Conservation (phyloP, 1,140 invertebrate genomes). For the Dolichoris vasculosae region DNA sequence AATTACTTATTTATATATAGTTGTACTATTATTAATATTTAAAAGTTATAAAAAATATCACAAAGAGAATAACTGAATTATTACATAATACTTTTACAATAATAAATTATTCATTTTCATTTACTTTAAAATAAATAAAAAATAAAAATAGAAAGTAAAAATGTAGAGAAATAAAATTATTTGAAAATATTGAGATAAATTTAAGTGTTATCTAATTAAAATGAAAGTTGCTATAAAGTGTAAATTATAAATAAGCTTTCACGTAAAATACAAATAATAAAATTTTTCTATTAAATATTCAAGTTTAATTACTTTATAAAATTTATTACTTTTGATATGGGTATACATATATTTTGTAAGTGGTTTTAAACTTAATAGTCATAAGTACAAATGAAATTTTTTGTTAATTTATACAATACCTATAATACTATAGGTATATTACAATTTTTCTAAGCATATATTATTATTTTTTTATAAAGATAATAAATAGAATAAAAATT, state of each 20-base stretch:
- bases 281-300: neutral
- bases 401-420: neutral
- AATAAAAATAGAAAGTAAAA: too few species aligned
- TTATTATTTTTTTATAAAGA: neutral
- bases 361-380: neutral
- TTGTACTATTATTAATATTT: too few species aligned
- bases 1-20: too few species aligned
- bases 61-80: too few species aligned
- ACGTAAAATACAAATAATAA: neutral
- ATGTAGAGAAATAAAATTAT: too few species aligned
- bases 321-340: neutral
- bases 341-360: neutral
- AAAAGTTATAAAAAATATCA: too few species aligned
- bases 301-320: neutral
- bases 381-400: neutral
- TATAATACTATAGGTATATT: neutral
- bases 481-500: neutral
- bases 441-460: neutral
- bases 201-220: neutral
- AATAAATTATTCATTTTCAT: too few species aligned
- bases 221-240: neutral
- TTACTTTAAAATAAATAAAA: too few species aligned
- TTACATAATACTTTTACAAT: too few species aligned
- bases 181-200: too few species aligned
- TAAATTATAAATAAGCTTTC: neutral